Conservation (phyloP, 2,113 vertebrate species). For the Oriolus oriolus region DNA sequence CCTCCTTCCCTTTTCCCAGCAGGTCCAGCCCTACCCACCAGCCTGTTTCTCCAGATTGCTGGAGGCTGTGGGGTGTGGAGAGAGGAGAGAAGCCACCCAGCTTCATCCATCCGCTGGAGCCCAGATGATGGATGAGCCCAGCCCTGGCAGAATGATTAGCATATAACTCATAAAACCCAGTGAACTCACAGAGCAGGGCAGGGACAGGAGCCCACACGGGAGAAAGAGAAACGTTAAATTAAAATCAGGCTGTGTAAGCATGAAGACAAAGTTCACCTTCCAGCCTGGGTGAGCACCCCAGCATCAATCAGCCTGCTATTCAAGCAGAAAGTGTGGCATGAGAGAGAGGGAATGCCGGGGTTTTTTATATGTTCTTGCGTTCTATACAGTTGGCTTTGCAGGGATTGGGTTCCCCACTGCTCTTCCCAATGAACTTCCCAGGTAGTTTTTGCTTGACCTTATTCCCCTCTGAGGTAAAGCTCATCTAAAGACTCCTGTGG, state of each 20-base stretch:
- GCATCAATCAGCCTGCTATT: neutral
- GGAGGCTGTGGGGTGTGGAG: neutral
- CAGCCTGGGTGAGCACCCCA: neutral
- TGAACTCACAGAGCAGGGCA: neutral
- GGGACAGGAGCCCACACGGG: neutral
- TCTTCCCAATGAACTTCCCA: neutral
- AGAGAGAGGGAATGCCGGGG: neutral
- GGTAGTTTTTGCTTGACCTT: neutral
- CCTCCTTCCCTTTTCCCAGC: neutral
- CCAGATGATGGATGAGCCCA: slow-evolving; percentile 18
- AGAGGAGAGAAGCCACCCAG: neutral
- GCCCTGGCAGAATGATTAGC: neutral
- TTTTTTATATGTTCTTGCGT: accelerated
- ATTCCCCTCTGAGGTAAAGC: neutral
- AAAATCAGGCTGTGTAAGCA: neutral
- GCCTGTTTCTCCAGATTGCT: neutral
- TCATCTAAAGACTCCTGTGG: neutral
- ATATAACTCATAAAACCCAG: slow-evolving; percentile 1
- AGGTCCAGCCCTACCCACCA: neutral
- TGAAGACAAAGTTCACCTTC: neutral
- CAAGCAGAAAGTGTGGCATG: neutral
- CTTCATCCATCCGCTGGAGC: neutral
- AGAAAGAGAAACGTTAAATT: slow-evolving; percentile 9
- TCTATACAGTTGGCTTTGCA: neutral
- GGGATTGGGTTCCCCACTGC: neutral